Percentiles rank a stretch among this genome's conserved stretches.
These are phyloP conservation scores for Aythya baeri DNA, from an alignment of 2,113 vertebrate species.

Conservation along the genomic window DNA sequence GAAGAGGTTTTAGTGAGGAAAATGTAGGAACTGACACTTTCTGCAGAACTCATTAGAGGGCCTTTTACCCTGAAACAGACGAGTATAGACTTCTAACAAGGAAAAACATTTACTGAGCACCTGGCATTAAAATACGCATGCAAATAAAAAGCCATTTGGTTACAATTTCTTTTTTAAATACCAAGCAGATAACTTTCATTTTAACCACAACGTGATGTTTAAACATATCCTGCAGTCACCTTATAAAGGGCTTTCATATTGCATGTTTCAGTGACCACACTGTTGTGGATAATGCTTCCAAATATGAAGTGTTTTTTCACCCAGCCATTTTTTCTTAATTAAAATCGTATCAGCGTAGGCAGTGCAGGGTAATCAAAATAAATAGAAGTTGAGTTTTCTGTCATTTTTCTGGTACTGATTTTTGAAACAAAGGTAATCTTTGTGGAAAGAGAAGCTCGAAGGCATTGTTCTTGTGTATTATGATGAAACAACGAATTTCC, in stretches of 20 bases:
- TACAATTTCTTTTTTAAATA: neutral
- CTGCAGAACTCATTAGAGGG: neutral
- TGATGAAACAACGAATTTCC: neutral
- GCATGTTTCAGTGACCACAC: neutral
- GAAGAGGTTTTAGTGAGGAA: neutral
- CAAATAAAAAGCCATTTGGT: neutral
- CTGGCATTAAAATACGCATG: neutral
- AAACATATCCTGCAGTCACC: neutral
- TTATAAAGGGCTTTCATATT: neutral
- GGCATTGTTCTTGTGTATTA: neutral
- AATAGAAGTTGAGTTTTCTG: neutral
- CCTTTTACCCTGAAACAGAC: neutral
- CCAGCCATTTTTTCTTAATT: neutral
- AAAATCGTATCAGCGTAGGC: neutral
- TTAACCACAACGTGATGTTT: neutral
- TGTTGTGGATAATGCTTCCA: neutral
- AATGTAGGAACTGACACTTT: neutral
- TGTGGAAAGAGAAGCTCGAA: neutral
- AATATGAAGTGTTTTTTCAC: neutral
- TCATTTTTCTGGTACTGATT: neutral
- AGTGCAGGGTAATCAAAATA: neutral
- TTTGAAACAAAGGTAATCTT: neutral
- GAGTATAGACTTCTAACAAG: neutral
- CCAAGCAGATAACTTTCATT: neutral
- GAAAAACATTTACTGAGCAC: neutral